Base-by-base conservation (phyloP, 2,113 vertebrate genomes). In the Stegastes partitus region DNA sequence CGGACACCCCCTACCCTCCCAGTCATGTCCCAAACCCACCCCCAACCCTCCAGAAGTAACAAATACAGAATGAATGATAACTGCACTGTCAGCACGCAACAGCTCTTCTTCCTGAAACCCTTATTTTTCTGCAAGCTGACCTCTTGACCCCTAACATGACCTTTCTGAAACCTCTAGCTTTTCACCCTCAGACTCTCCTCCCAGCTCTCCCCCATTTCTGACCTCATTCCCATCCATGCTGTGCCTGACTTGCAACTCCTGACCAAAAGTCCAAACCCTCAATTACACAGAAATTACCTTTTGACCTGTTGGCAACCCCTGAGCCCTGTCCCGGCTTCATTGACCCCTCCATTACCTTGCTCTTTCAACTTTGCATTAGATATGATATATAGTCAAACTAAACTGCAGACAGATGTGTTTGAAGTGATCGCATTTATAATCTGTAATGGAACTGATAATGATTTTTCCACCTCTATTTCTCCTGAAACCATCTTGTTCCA, bases 11-110 rank as follows among this genome's bases (percentile, higher is more conserved):
- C 75, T 2, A 14, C 5, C 23, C 22, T 23, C 3, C 28, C 19
- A 44, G 3, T 74, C 28, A 50, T 82, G 21, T 22, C 26, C 26
- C n/a, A n/a, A n/a, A n/a, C 57, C 34, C 47, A 15, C 21, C 44
- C 15, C 22, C 34, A 42, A 26, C 11, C 34, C 72, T 28, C 51
- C 75, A 16, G 70, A 90, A 85, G 66, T 64, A 67, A 74, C 62
- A 70, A 82, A 66, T 85, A 91, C 83, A 74, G 83, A 92, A 81
- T 39, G 69, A 92, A 85, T 86, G 85, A 91, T 50, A 71, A 85
- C 65, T 91, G 85, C 89, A 91, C 88, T 31, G 69, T 87, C 83
- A 88, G 91, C 91, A 90, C 86, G 61, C 78, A 69, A 31, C 58
- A 76, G 59, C 75, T 81, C 37, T 77, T 82, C 79, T 51, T 22